Evolutionary conservation across 2,113 vertebrate genomes (phyloP).

Genomic region (Tricholaema leucomelas): DNA sequence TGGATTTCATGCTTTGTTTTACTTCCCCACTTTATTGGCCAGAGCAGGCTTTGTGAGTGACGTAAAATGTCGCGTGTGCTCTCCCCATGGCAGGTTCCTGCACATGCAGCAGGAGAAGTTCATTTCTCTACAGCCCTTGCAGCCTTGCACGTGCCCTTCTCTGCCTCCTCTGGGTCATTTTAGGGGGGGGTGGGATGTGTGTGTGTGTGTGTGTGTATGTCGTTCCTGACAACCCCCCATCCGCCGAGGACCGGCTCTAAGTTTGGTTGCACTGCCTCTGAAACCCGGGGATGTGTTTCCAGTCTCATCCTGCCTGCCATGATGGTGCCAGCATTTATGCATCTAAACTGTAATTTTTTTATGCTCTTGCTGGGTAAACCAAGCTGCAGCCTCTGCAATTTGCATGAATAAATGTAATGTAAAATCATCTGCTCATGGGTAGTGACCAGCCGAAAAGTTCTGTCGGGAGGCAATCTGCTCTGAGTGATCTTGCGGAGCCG

Average conservation of each 20-base stretch:
- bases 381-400: conserved; percentile 49
- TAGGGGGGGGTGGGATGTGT: background rate
- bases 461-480: conserved; percentile 28
- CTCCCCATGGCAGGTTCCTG: conserved; percentile 64
- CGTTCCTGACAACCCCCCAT: background rate
- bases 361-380: conserved; percentile 31
- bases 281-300: conserved; percentile 32
- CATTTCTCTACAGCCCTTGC: conserved; percentile 23
- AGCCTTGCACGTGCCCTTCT: background rate
- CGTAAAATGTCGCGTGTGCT: conserved; percentile 56
- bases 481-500: conserved; percentile 16
- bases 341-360: conserved; percentile 48
- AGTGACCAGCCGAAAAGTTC: conserved; percentile 50
- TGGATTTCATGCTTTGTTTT: conserved; percentile 66
- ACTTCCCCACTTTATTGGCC: conserved; percentile 67
- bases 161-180: background rate
- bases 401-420: conserved; percentile 69
- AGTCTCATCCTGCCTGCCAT: conserved; percentile 1
- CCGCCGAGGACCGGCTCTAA: background rate
- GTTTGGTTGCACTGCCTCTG: background rate
- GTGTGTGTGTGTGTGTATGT: no score
- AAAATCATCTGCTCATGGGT: conserved; percentile 40
- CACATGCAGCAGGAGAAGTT: conserved; percentile 58
- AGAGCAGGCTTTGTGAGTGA: conserved; percentile 68
- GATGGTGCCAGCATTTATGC: conserved; percentile 19